Evolutionary conservation across 2,888 invertebrate species (phyloP).

Genomic region (Leptinotarsa rubiginosa): DNA sequence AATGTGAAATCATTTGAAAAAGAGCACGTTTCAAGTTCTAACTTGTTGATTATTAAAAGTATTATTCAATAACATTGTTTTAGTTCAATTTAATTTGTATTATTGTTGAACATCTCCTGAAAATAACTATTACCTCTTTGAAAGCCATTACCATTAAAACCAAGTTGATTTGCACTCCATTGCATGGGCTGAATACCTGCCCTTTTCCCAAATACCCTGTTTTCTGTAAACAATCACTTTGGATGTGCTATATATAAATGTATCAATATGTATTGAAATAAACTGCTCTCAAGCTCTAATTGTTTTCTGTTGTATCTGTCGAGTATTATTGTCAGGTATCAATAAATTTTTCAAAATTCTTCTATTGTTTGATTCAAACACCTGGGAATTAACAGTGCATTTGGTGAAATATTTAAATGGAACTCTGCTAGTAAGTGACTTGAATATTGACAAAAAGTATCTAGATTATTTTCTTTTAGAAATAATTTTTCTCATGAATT

Average conservation of each 20-base stretch:
- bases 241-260: constrained; percentile 69
- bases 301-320: constrained; percentile 68
- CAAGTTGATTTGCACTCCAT: constrained; percentile 64
- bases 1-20: constrained; percentile 63
- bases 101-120: constrained; percentile 56
- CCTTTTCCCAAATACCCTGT: constrained; percentile 57
- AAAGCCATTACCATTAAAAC: constrained; percentile 59
- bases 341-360: constrained; percentile 67
- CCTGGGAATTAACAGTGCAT: background rate
- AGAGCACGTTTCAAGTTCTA: constrained; percentile 64
- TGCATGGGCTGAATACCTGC: constrained; percentile 63
- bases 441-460: too few relatives aligned
- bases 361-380: background rate
- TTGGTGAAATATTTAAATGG: too few relatives aligned
- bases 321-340: constrained; percentile 67
- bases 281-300: constrained; percentile 68
- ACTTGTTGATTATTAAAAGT: constrained; percentile 66
- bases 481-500: too few relatives aligned
- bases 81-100: constrained; percentile 61
- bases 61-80: constrained; percentile 66
- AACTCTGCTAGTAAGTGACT: too few relatives aligned
- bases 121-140: constrained; percentile 55
- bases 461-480: too few relatives aligned
- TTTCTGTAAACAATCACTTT: constrained; percentile 67
- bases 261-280: constrained; percentile 69